phyloP scores from a whole-genome alignment of 2,797 vertebrate species.

The Hybognathus amarus region DNA sequence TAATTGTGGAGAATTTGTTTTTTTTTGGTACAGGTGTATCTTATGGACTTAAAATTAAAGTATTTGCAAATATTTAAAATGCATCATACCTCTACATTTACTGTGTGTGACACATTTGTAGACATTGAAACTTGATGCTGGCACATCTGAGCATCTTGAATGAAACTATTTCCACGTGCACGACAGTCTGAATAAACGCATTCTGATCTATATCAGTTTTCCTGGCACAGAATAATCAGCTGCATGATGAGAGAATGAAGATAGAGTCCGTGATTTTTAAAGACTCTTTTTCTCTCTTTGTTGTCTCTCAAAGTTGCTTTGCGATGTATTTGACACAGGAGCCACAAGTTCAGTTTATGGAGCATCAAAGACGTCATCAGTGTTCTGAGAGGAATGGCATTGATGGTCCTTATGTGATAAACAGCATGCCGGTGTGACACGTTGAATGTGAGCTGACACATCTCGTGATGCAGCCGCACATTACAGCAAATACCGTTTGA shows the following conservation, averaged over 20 bases:
- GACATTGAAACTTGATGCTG: neutral
- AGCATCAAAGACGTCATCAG: neutral
- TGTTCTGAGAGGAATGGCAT: conserved; percentile 34
- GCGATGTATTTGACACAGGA: neutral
- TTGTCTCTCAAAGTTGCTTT: neutral
- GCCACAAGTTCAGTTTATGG: neutral
- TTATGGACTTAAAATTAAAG: neutral
- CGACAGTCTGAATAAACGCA: neutral
- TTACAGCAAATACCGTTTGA: neutral
- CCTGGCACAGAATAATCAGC: neutral
- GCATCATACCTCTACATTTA: neutral
- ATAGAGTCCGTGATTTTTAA: neutral
- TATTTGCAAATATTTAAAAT: neutral
- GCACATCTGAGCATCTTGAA: neutral
- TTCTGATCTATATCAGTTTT: conserved; percentile 31
- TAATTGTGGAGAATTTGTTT: no score
- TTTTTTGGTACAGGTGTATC: no score
- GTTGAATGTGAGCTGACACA: conserved; percentile 57
- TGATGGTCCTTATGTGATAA: conserved; percentile 35
- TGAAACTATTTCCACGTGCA: neutral
- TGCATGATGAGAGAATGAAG: neutral
- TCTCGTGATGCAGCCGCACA: conserved; percentile 7
- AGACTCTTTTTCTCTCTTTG: neutral
- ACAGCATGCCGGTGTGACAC: conserved; percentile 52
- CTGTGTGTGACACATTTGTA: neutral